Percentiles rank a stretch among this genome's conserved stretches.
Evolutionary conservation across 2,113 vertebrate genomes (phyloP).

Genomic region (Alethe diademata): DNA sequence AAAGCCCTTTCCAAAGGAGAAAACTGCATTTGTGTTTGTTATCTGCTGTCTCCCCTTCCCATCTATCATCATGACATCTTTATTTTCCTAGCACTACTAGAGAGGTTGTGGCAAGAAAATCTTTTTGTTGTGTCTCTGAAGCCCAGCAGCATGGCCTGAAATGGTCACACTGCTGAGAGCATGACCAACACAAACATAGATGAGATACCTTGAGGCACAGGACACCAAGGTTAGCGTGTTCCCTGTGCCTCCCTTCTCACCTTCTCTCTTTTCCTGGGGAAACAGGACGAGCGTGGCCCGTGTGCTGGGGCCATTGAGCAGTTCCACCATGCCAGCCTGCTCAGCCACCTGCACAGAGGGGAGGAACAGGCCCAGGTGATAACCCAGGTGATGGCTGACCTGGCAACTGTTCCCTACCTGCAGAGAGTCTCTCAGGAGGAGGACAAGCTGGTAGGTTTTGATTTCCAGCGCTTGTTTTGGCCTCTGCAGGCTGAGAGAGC

Average conservation of each 20-base stretch:
- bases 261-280: not conserved
- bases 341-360: constrained; percentile 63
- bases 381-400: constrained; percentile 78
- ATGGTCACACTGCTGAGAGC: not conserved
- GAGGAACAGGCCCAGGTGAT: constrained; percentile 73
- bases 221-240: not conserved
- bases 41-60: not conserved
- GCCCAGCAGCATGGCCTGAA: not conserved
- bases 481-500: constrained; percentile 11
- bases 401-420: constrained; percentile 78
- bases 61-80: not conserved
- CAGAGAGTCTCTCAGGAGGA: constrained; percentile 77
- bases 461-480: constrained; percentile 8
- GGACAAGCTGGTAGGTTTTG: constrained; percentile 66
- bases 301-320: constrained; percentile 75
- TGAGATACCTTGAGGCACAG: not conserved
- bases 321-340: constrained; percentile 74
- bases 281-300: constrained; percentile 52
- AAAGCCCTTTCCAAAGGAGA: not conserved
- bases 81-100: not conserved
- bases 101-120: not conserved
- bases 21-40: not conserved
- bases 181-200: not conserved
- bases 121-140: not conserved
- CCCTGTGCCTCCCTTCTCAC: not conserved